Base-by-base conservation (phyloP, 2,113 vertebrate species). In the Cryptomyrus ogoouensis region DNA sequence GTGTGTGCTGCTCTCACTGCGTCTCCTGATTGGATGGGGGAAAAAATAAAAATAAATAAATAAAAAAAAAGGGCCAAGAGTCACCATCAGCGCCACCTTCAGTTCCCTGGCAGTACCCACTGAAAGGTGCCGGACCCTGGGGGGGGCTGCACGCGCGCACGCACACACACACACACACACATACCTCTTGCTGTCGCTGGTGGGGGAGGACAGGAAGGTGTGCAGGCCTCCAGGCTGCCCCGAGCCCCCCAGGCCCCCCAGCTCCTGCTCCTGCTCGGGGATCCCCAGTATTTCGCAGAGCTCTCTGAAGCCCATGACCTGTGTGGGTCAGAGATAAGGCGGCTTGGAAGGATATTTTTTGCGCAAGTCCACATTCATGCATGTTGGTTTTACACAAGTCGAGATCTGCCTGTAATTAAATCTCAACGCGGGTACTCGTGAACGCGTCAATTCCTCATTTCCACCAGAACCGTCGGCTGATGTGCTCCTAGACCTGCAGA, bases 301-400 rank as follows among this genome's bases (percentile, higher is more conserved):
- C 90, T 99, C 98, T 90, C 96, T 95, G 80, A 97, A 97, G 91
- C 95, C 96, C 95, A 98, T 97, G 90, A 98, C 94, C 98, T 99
- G 89, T 0, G 17, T 3, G 39, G 70, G 49, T 56, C 46, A 83
- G 66, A 19, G 74, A 42, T 80, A 39, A 39, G 56, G 56, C 0
- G 24, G 21, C 21, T 62, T 62, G 56, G 56, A 62, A 62, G 24
- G 56, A 62, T 74, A 74, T 74, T n/a, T 62, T n/a, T 62, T 62
- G 24, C 56, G 1, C 56, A n/a, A 62, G 6, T 62, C 56, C 56
- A n/a, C 21, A 62, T 62, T n/a, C 7, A n/a, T n/a, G 56, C 56
- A 24, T 8, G 56, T 58, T 24, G 56, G 5, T 58, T 58, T 58
- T 58, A 58, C 56, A 58, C 19, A n/a, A 62, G 24, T 10, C 8